Percentiles rank a stretch among this genome's conserved stretches.
These are phyloP conservation scores for Frankliniella intonsa DNA, from an alignment of 2,888 invertebrate genomes.

Conservation along the genomic window DNA sequence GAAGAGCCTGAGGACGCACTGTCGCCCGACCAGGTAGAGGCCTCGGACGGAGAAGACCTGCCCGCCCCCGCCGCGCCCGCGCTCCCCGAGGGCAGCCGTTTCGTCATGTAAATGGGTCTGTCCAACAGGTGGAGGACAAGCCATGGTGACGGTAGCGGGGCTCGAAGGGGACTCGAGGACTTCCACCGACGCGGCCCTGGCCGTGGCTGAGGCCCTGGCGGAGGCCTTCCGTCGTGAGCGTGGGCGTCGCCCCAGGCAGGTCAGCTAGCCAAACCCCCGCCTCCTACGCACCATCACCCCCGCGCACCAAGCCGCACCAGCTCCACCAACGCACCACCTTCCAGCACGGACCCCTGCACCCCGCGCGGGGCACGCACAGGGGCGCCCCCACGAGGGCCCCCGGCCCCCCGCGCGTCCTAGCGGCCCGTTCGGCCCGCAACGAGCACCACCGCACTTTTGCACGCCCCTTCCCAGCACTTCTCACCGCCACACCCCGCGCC, in stretches of 20 bases:
- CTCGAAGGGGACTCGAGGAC: background rate
- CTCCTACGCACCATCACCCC: background rate
- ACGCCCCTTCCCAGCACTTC: background rate
- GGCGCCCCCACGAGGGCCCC: background rate
- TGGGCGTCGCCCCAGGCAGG: background rate
- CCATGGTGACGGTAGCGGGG: constrained; percentile 18
- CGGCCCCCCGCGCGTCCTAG: background rate
- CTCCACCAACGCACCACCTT: background rate
- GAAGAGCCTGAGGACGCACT: constrained; percentile 32
- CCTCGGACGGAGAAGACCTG: background rate
- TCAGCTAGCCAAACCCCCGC: background rate
- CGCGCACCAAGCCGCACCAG: background rate
- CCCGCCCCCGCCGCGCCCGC: background rate
- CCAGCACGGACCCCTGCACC: background rate
- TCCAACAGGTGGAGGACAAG: background rate
- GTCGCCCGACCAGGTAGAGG: constrained; percentile 25
- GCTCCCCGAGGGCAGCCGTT: background rate
- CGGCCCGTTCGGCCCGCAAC: background rate
- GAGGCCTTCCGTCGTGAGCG: background rate
- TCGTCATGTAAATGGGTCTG: constrained; percentile 12
- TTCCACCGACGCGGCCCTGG: background rate
- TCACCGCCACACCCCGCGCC: background rate
- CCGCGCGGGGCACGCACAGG: too few species aligned
- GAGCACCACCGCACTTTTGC: background rate
- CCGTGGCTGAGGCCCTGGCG: background rate